Evolutionary conservation across 2,113 vertebrate genomes (phyloP), one percentile per base, ranked within the genome.

Genomic region (Dasyornis broadbenti): DNA sequence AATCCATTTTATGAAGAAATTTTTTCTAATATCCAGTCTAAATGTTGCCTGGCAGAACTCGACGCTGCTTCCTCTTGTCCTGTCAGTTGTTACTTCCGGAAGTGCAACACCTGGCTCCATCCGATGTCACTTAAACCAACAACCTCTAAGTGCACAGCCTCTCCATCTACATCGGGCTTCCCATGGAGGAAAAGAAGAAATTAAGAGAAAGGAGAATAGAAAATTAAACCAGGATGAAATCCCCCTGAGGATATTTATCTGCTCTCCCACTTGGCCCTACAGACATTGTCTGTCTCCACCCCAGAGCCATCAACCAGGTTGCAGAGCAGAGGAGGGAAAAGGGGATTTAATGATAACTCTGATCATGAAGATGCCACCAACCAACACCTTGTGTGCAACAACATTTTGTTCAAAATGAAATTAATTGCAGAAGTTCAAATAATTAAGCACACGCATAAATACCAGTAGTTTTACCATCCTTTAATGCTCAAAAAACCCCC

Each of bases 381-480:
- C 26, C 57, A 39, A 50, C 0, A 0, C 9, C 11, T 10, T 15
- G 12, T 30, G 20, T 39, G 10, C 21, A 72, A 42, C 2, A 8
- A 33, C 3, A 5, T 21, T 79, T 59, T 21, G 28, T 6, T 39
- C 35, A 68, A 92, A 90, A 30, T 22, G 11, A 26, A 60, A 42
- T 18, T 45, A 21, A 39, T 60, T 27, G 24, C 13, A 52, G 17
- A 45, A 54, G 8, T 52, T 54, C 23, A 47, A 80, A 72, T 50
- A 53, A 82, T 68, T 23, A 82, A 10, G 57, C 6, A 50, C 50
- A 69, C 5, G 12, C 13, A 11, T 26, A 45, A 59, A 79, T 79
- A 61, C 15, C 21, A 22, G 45, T 27, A 35, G 10, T 13, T 75
- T 73, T 35, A 18, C 20, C 39, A 63, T 15, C 19, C 4, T 82